Evolutionary conservation across 2,888 invertebrate species (phyloP).

Genomic region (Allacma fusca): DNA sequence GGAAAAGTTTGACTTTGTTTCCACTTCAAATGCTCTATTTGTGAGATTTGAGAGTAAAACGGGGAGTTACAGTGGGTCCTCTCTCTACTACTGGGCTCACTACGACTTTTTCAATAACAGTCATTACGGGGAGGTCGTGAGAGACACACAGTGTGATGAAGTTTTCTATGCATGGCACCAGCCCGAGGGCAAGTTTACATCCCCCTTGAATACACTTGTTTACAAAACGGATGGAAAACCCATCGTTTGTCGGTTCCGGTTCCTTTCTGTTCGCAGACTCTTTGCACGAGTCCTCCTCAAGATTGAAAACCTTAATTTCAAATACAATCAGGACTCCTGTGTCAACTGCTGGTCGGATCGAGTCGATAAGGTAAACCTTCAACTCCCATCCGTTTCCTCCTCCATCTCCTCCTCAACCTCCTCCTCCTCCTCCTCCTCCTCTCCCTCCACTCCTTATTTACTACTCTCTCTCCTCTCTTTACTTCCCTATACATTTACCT

Average conservation of each 20-base stretch:
- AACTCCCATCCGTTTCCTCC: background rate
- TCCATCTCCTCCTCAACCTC: too few relatives aligned
- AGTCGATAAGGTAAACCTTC: conserved; percentile 80
- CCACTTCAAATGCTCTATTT: conserved; percentile 84
- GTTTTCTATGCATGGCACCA: conserved; percentile 86
- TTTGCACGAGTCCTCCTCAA: conserved; percentile 83
- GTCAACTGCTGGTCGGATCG: conserved; percentile 87
- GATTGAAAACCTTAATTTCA: conserved; percentile 80
- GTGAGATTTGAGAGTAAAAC: conserved; percentile 91
- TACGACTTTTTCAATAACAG: conserved; percentile 94
- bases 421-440: conserved; percentile 64
- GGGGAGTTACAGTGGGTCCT: conserved; percentile 83
- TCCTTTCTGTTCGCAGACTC: conserved; percentile 81
- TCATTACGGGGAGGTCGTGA: conserved; percentile 81
- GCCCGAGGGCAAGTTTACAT: conserved; percentile 75
- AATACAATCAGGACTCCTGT: conserved; percentile 82
- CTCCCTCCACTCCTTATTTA: conserved; percentile 64
- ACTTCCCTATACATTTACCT: too few relatives aligned
- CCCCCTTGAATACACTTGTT: conserved; percentile 85
- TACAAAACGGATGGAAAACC: conserved; percentile 78
- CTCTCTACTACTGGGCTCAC: conserved; percentile 89
- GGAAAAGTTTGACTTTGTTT: conserved; percentile 92
- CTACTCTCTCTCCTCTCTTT: background rate
- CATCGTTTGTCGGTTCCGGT: conserved; percentile 82
- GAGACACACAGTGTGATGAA: conserved; percentile 85